These are phyloP conservation scores for Serinus canaria DNA, from an alignment of 2,113 vertebrate species.

Conservation along the genomic window DNA sequence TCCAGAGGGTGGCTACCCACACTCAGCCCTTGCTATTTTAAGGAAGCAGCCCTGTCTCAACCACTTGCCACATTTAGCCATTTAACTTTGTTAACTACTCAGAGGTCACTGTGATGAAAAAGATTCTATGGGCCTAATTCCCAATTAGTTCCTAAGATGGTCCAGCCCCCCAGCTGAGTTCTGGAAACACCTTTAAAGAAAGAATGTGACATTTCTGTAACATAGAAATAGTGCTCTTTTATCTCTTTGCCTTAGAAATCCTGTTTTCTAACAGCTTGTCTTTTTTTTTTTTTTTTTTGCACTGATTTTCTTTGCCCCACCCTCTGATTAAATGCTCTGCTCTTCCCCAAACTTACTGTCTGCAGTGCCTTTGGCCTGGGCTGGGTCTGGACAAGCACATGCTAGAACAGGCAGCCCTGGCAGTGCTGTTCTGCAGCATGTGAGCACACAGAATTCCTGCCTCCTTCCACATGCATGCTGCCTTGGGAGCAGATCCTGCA, in stretches of 20 bases:
- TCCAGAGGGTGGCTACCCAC: neutral
- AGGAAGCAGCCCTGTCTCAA: neutral
- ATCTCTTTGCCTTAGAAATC: neutral
- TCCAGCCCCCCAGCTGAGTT: neutral
- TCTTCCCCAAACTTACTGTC: neutral
- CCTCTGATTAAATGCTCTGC: neutral
- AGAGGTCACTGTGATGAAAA: neutral
- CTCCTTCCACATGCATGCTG: rapidly evolving
- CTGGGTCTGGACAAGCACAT: neutral
- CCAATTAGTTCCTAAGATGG: neutral
- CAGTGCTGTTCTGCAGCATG: neutral
- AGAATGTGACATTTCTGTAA: neutral
- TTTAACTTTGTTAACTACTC: neutral
- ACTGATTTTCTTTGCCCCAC: neutral
- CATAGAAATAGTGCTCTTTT: neutral
- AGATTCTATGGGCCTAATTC: neutral
- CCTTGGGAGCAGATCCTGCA: neutral
- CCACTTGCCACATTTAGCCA: neutral
- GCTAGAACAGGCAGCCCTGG: neutral
- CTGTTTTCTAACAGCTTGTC: neutral
- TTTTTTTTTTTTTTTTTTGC: neutral
- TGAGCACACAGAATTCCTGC: neutral
- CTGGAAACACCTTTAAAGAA: neutral
- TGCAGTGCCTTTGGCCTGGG: neutral
- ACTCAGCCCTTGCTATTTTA: neutral